A percentile compares a stretch with the other conserved stretches of the same genome.
Conservation (phyloP, 2,888 invertebrate species). For the Kuschelorhynchus macadamiae region DNA sequence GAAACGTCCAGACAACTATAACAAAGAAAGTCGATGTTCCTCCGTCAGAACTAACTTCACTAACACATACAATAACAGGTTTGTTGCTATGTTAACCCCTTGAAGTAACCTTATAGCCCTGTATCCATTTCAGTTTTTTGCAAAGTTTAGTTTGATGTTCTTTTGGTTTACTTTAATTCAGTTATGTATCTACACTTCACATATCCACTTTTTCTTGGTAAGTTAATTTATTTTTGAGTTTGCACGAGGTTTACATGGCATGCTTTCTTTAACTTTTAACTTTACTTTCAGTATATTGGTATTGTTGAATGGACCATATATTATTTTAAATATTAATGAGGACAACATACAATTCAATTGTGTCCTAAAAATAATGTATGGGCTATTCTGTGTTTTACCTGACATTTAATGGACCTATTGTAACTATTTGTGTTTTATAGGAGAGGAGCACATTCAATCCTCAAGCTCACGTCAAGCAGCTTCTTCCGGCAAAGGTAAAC, state of each 20-base stretch:
- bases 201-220: slow-evolving; percentile 51
- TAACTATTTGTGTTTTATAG: slow-evolving; percentile 50
- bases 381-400: slow-evolving; percentile 1
- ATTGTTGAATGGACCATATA: neutral
- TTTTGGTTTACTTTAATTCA: slow-evolving; percentile 22
- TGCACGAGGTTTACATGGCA: slow-evolving; percentile 54
- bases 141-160: slow-evolving; percentile 11
- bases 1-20: slow-evolving; percentile 61
- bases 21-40: slow-evolving; percentile 62
- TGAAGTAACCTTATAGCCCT: slow-evolving; percentile 6
- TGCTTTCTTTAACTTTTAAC: slow-evolving; percentile 34
- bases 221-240: slow-evolving; percentile 57
- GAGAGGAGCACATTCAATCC: slow-evolving; percentile 50
- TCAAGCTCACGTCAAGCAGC: slow-evolving; percentile 40
- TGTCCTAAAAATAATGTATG: neutral
- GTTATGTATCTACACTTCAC: slow-evolving; percentile 27
- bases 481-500: slow-evolving; percentile 36
- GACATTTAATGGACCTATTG: neutral
- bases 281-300: slow-evolving; percentile 5
- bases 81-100: slow-evolving; percentile 52
- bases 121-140: slow-evolving; percentile 10
- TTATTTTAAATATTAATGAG: neutral
- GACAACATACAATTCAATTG: neutral
- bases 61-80: slow-evolving; percentile 59
- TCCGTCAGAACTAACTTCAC: slow-evolving; percentile 57